Conservation (phyloP, 2,888 invertebrate species). For the Eilema depressum region DNA sequence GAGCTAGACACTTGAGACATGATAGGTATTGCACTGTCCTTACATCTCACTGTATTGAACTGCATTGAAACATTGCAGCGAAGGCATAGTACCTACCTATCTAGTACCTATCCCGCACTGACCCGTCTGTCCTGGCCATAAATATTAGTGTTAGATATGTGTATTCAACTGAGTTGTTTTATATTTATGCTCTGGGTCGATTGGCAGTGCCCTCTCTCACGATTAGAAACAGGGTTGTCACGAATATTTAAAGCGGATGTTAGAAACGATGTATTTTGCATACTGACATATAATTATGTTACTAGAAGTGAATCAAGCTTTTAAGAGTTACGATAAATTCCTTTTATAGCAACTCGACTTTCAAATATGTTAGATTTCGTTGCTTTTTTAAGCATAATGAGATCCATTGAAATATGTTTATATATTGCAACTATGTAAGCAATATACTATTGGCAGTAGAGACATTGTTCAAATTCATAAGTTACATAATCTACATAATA, state of each 20-base stretch:
- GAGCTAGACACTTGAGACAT: constrained; percentile 45
- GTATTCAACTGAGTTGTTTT: constrained; percentile 55
- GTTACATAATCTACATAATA: too few species aligned
- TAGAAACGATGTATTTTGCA: constrained; percentile 8
- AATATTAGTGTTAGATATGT: constrained; percentile 52
- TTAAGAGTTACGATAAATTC: background rate
- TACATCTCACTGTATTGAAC: constrained; percentile 35
- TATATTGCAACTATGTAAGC: background rate
- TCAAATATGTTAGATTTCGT: background rate
- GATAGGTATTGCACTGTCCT: background rate
- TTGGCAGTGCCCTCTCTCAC: constrained; percentile 56
- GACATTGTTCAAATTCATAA: too few species aligned
- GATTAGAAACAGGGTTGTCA: constrained; percentile 51
- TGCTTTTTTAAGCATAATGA: background rate
- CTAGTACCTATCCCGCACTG: constrained; percentile 43
- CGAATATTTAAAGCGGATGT: constrained; percentile 26
- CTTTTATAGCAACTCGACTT: background rate
- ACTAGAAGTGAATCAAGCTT: constrained; percentile 1
- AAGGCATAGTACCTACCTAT: constrained; percentile 25
- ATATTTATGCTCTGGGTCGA: constrained; percentile 56
- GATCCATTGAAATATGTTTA: too few species aligned
- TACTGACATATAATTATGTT: constrained; percentile 9
- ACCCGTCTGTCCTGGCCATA: constrained; percentile 47
- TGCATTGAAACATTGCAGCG: constrained; percentile 21
- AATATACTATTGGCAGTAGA: too few species aligned